These are phyloP conservation scores for Pygocentrus nattereri DNA, from an alignment of 2,797 vertebrate species.

Conservation along the genomic window DNA sequence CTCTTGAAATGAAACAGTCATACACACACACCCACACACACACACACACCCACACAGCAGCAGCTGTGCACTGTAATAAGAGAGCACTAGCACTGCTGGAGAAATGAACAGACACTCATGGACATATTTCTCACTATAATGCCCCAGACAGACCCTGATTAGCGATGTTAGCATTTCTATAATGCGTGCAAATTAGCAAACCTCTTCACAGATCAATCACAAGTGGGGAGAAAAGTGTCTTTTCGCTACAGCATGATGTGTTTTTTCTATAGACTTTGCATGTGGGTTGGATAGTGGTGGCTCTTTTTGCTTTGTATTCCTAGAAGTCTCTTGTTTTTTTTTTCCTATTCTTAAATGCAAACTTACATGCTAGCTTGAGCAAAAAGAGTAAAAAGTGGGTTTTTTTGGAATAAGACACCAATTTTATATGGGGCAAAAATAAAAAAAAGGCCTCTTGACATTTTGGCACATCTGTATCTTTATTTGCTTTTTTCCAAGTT, in stretches of 20 bases:
- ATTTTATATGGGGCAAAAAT: background rate
- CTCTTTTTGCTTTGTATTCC: no score
- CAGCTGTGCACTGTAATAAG: constrained; percentile 24
- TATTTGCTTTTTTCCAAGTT: background rate
- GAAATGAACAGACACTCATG: constrained; percentile 38
- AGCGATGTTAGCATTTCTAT: constrained; percentile 28
- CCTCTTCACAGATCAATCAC: constrained; percentile 52
- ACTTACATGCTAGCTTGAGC: no score
- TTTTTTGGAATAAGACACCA: background rate
- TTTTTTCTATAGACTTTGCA: no score
- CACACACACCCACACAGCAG: constrained; percentile 38
- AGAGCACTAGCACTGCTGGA: constrained; percentile 28
- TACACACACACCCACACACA: constrained; percentile 44
- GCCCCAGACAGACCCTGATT: constrained; percentile 10
- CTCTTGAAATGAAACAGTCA: constrained; percentile 51
- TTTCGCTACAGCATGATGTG: background rate
- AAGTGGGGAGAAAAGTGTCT: background rate
- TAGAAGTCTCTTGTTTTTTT: no score
- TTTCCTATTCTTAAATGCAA: no score
- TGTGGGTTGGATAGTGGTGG: no score
- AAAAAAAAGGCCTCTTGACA: no score
- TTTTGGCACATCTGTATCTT: background rate
- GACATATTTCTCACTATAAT: constrained; percentile 39
- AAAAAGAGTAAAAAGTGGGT: no score
- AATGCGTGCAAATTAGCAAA: constrained; percentile 31